These are phyloP conservation scores for Cyphomyrus discorhynchus DNA, from an alignment of 2,113 vertebrate species.

Conservation along the genomic window DNA sequence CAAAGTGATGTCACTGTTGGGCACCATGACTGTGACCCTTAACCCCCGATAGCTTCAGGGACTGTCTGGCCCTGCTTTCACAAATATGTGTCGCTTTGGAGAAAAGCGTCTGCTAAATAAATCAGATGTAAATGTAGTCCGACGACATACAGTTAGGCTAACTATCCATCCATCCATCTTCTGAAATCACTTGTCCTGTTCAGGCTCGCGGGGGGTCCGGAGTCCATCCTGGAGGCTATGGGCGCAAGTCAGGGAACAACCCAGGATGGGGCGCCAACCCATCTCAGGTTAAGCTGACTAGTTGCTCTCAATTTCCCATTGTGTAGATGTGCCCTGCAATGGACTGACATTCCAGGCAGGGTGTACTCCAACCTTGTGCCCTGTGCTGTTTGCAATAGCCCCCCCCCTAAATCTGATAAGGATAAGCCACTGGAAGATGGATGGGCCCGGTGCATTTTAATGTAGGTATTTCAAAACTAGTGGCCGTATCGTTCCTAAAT, in stretches of 20 bases:
- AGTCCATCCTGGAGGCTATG: not conserved
- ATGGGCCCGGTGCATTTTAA: not conserved
- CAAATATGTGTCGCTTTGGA: not conserved
- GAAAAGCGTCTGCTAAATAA: not conserved
- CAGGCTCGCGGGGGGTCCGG: not conserved
- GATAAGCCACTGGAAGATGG: not conserved
- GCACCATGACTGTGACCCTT: not conserved
- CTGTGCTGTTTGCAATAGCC: not conserved
- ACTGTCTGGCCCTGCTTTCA: not conserved
- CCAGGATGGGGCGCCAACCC: not conserved
- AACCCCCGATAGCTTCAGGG: not conserved
- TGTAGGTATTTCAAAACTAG: not conserved
- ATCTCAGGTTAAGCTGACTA: not conserved
- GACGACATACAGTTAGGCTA: not conserved
- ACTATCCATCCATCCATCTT: not conserved
- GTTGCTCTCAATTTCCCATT: not conserved
- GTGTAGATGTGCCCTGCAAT: not conserved
- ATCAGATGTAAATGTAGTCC: not conserved
- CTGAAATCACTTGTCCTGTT: not conserved
- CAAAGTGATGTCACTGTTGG: not conserved
- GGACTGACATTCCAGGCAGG: not conserved
- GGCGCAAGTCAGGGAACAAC: not conserved
- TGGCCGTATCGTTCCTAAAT: not conserved
- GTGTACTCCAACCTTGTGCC: not conserved
- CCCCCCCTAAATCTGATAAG: not conserved